Conservation (phyloP, 92 coral and sea anemone species). For the Epizoanthus illoricatus region DNA sequence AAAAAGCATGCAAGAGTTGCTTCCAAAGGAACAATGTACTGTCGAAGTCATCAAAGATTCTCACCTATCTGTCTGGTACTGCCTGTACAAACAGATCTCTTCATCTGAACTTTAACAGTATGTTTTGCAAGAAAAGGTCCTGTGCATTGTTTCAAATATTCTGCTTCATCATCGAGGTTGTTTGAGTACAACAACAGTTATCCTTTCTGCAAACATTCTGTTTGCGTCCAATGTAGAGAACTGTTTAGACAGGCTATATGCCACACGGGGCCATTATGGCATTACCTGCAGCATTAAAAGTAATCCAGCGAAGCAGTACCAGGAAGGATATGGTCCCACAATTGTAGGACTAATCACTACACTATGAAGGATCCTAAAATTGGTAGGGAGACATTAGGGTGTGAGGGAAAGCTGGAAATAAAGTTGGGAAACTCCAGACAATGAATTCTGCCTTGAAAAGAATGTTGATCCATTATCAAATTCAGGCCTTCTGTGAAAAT, state of each 20-base stretch:
- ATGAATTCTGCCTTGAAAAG: background rate
- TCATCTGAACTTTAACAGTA: slow-evolving; percentile 6
- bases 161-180: background rate
- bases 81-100: slow-evolving; percentile 32
- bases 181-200: background rate
- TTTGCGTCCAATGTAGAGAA: slow-evolving; percentile 7
- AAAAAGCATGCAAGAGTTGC: background rate
- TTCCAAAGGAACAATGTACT: background rate
- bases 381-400: slow-evolving; percentile 34
- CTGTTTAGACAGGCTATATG: slow-evolving; percentile 4
- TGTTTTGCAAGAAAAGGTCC: background rate
- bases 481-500: background rate
- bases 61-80: slow-evolving; percentile 13
- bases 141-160: background rate
- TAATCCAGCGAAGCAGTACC: slow-evolving; percentile 48
- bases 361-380: slow-evolving; percentile 41
- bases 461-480: slow-evolving; percentile 2
- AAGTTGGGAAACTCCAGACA: background rate
- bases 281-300: slow-evolving; percentile 36
- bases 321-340: slow-evolving; percentile 34
- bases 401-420: slow-evolving; percentile 12
- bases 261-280: background rate
- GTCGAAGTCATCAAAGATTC: slow-evolving; percentile 8
- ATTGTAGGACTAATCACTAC: slow-evolving; percentile 35
- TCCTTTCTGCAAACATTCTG: background rate